Percentiles rank a stretch among this genome's conserved stretches.
Evolutionary conservation across 2,888 invertebrate species (phyloP).

Genomic region (Habrosyne pyritoides): DNA sequence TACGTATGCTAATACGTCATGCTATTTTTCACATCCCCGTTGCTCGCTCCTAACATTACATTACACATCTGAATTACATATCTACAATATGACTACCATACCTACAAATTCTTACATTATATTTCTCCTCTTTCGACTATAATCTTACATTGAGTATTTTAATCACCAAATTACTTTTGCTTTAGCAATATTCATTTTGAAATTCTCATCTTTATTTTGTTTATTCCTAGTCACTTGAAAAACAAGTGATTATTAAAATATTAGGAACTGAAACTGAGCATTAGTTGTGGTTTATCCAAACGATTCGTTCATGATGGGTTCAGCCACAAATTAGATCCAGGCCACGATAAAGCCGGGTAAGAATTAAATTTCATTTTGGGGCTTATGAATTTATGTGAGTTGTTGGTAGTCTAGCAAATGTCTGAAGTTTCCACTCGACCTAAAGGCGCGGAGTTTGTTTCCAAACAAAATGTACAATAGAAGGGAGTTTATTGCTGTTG

Average conservation of each 20-base stretch:
- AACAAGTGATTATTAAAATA: neutral
- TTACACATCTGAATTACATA: too few relatives aligned
- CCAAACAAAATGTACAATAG: slow-evolving; percentile 71
- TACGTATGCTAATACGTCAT: too few relatives aligned
- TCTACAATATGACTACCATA: too few relatives aligned
- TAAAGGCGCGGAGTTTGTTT: slow-evolving; percentile 58
- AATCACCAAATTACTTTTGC: too few relatives aligned
- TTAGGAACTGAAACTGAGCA: neutral
- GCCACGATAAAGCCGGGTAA: slow-evolving; percentile 41
- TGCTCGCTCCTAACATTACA: too few relatives aligned
- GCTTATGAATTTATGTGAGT: slow-evolving; percentile 66
- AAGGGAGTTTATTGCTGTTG: slow-evolving; percentile 57
- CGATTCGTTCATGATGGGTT: neutral
- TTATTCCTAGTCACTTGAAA: neutral
- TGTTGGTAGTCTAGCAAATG: slow-evolving; percentile 60
- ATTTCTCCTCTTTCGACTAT: too few relatives aligned
- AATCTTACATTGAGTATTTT: too few relatives aligned
- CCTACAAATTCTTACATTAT: too few relatives aligned
- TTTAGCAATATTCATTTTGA: too few relatives aligned
- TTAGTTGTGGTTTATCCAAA: neutral
- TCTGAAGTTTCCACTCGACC: slow-evolving; percentile 59
- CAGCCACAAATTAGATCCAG: slow-evolving; percentile 7
- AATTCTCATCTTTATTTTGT: neutral
- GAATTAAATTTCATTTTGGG: slow-evolving; percentile 66
- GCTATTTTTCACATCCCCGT: too few relatives aligned